These are phyloP conservation scores for Lithophane ornitopus DNA, from an alignment of 2,888 invertebrate species.

Conservation along the genomic window DNA sequence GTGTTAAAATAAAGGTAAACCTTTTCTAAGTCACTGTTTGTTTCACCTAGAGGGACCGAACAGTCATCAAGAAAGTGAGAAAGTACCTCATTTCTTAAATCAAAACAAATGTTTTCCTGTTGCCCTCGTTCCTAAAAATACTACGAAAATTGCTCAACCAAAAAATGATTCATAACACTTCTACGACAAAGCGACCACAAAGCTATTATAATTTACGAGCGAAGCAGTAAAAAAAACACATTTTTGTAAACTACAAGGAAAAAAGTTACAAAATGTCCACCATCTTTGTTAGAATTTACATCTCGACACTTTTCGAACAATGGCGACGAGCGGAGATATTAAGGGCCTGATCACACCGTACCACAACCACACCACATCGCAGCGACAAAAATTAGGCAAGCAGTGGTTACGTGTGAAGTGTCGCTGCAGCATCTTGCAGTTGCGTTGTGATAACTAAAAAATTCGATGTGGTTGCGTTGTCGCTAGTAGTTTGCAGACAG, in stretches of 20 bases:
- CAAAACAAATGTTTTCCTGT: slow-evolving; percentile 20
- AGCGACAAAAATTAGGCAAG: not conserved
- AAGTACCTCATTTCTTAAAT: slow-evolving; percentile 6
- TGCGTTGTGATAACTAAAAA: too few relatives aligned
- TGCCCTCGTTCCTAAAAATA: slow-evolving; percentile 23
- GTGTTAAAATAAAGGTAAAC: not conserved
- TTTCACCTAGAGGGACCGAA: not conserved
- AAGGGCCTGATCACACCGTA: not conserved
- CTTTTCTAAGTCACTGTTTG: not conserved
- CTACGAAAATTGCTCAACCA: slow-evolving; percentile 39
- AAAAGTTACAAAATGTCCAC: slow-evolving; percentile 26
- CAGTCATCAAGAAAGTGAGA: not conserved
- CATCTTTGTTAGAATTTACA: slow-evolving; percentile 51
- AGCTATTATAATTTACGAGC: slow-evolving; percentile 59
- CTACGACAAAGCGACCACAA: slow-evolving; percentile 31
- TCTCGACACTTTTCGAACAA: slow-evolving; percentile 39
- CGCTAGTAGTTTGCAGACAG: not conserved
- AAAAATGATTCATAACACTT: slow-evolving; percentile 46
- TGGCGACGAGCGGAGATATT: slow-evolving; percentile 35
- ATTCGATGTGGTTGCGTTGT: not conserved
- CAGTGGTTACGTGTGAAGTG: not conserved
- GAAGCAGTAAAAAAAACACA: slow-evolving; percentile 34
- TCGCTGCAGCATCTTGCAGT: not conserved
- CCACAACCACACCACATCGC: not conserved
- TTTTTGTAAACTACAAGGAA: slow-evolving; percentile 59